Conservation (phyloP, 1,140 invertebrate species). For the Drosophila biarmipes region DNA sequence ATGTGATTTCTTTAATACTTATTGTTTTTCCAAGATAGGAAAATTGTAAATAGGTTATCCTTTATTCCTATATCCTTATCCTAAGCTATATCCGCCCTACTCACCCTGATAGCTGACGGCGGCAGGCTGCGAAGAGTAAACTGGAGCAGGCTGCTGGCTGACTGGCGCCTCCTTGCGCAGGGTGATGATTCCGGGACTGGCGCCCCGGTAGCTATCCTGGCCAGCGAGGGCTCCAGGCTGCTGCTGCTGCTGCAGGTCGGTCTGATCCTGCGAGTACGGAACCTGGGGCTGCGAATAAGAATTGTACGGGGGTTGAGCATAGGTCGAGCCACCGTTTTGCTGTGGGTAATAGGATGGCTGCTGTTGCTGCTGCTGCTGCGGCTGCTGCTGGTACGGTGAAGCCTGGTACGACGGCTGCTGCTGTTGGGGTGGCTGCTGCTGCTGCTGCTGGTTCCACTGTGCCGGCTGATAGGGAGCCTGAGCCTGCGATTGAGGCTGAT, state of each 20-base stretch:
- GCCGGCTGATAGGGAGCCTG: conserved; percentile 52
- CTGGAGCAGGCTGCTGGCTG: conserved; percentile 88
- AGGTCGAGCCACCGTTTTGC: conserved; percentile 70
- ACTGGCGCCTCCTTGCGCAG: conserved; percentile 89
- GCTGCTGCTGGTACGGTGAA: conserved; percentile 60
- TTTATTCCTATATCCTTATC: too few relatives aligned
- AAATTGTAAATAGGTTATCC: too few relatives aligned
- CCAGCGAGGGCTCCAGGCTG: conserved; percentile 37
- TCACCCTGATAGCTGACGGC: conserved; percentile 88
- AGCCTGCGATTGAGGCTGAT: conserved; percentile 50
- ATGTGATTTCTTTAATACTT: too few relatives aligned
- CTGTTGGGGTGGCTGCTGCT: conserved; percentile 39
- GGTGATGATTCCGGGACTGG: conserved; percentile 87
- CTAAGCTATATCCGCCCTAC: not conserved
- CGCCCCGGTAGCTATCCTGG: conserved; percentile 69
- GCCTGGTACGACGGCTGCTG: conserved; percentile 53
- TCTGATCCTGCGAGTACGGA: conserved; percentile 74
- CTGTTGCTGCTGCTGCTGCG: conserved; percentile 53
- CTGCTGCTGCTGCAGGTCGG: conserved; percentile 71
- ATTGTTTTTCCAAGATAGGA: too few relatives aligned
- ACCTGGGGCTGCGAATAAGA: conserved; percentile 81
- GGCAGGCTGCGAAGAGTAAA: conserved; percentile 89
- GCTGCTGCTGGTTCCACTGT: conserved; percentile 66
- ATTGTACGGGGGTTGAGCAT: conserved; percentile 81
- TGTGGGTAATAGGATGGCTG: conserved; percentile 62